phyloP scores from a whole-genome alignment of 2,888 invertebrate genomes.

The Pinctada fucata region DNA sequence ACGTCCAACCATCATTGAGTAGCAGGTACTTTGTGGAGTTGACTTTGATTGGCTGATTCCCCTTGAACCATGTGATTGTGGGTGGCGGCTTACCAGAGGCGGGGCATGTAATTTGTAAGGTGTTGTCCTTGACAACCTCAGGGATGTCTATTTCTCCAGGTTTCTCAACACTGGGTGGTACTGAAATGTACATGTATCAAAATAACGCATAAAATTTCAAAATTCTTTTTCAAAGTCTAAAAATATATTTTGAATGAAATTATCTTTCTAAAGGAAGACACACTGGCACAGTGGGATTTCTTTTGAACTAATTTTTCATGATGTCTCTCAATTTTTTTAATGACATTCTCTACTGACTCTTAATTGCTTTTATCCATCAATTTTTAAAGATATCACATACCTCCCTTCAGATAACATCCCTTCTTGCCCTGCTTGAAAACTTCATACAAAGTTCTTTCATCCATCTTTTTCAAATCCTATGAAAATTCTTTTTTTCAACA shows the following conservation, averaged over 20 bases:
- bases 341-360: too few relatives aligned
- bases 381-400: too few relatives aligned
- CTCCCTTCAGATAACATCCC: too few relatives aligned
- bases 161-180: constrained; percentile 76
- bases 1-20: constrained; percentile 66
- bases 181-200: constrained; percentile 57
- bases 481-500: too few relatives aligned
- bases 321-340: too few relatives aligned
- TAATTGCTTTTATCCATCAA: too few relatives aligned
- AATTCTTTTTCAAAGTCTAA: background rate
- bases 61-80: constrained; percentile 76
- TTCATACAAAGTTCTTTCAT: too few relatives aligned
- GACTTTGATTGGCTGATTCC: constrained; percentile 50
- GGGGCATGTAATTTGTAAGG: constrained; percentile 77
- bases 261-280: background rate
- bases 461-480: too few relatives aligned
- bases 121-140: constrained; percentile 67
- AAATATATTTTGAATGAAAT: background rate
- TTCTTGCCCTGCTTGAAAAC: too few relatives aligned
- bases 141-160: constrained; percentile 65
- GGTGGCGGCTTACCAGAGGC: constrained; percentile 78
- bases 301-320: too few relatives aligned
- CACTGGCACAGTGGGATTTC: too few relatives aligned
- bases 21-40: constrained; percentile 54
- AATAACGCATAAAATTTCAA: background rate